Evolutionary conservation across 2,797 vertebrate genomes (phyloP), one percentile per base, ranked within the genome.

Genomic region (Triplophysa yarkandensis): DNA sequence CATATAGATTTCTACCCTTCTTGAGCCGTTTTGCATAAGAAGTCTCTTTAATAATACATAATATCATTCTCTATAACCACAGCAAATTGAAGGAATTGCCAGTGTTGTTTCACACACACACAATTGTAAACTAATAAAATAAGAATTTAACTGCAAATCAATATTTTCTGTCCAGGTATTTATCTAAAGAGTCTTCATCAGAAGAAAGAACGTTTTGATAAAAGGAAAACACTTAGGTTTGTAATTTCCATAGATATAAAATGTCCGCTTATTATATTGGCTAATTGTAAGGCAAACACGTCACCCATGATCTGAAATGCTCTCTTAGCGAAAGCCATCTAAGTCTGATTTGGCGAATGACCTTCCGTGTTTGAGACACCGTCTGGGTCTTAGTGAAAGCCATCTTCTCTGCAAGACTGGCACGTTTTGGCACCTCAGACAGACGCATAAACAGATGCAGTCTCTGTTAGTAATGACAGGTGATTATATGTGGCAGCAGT

Each of bases 381-480:
- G 82, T 83, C 80, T 79, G 73, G 77, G 76, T 79, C 80, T 67
- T 82, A 72, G 66, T 32, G 80, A 83, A 87, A 86, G 84, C 86
- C 87, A 76, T 87, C 82, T 85, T 81, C 79, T 84, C 82, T 70
- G 82, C 81, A 81, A 63, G 86, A 52, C 68, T 84, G 87, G 84
- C 85, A 84, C 85, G 80, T 88, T 83, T 87, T 91, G 87, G 89
- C 85, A 63, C 84, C 91, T 88, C 86, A 90, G 92, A 94, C 94
- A 95, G 93, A 95, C 90, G 89, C 85, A 87, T 86, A 93, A 94
- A 92, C 94, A 95, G 94, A 94, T 94, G 93, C 91, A 85, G 83
- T 88, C 89, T 17, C 91, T 91, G 93, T 91, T 90, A 89, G 90
- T 93, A 89, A 93, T 95, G 94, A 93, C 94, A 94, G 93, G 93